Conservation (phyloP, 2,797 vertebrate genomes). For the Denticeps clupeoides region DNA sequence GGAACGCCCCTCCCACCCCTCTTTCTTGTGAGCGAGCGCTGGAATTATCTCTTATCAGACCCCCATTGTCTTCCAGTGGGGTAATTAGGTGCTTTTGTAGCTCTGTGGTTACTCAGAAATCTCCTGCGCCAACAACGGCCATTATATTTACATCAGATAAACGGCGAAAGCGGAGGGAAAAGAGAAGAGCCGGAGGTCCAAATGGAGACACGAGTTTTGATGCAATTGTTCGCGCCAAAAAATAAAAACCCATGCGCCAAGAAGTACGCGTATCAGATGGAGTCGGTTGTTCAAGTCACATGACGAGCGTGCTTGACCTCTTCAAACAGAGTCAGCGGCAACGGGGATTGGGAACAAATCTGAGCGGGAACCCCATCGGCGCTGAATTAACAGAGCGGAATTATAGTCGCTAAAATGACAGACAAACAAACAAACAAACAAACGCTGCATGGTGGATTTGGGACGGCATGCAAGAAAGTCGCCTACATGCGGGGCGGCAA, state of each 20-base stretch:
- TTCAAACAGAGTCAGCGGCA: conserved; percentile 21
- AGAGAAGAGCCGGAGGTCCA: conserved; percentile 5
- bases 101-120: conserved; percentile 55
- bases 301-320: too few species aligned
- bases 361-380: neutral
- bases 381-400: neutral
- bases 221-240: too few species aligned
- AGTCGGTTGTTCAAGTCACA: too few species aligned
- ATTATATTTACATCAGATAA: conserved; percentile 51
- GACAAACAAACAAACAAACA: conserved; percentile 19
- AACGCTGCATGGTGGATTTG: neutral
- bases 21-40: conserved; percentile 26
- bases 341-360: neutral
- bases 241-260: too few species aligned
- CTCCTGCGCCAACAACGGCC: conserved; percentile 47
- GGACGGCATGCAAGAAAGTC: conserved; percentile 12
- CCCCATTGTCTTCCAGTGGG: conserved; percentile 51
- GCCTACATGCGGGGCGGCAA: too few species aligned
- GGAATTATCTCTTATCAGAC: conserved; percentile 44
- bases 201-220: neutral
- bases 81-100: conserved; percentile 62
- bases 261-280: too few species aligned
- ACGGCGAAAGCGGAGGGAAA: conserved; percentile 28
- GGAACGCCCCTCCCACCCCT: conserved; percentile 23
- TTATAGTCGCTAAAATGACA: conserved; percentile 15